These are phyloP conservation scores for Solen grandis DNA, from an alignment of 1,140 invertebrate genomes.

Conservation along the genomic window DNA sequence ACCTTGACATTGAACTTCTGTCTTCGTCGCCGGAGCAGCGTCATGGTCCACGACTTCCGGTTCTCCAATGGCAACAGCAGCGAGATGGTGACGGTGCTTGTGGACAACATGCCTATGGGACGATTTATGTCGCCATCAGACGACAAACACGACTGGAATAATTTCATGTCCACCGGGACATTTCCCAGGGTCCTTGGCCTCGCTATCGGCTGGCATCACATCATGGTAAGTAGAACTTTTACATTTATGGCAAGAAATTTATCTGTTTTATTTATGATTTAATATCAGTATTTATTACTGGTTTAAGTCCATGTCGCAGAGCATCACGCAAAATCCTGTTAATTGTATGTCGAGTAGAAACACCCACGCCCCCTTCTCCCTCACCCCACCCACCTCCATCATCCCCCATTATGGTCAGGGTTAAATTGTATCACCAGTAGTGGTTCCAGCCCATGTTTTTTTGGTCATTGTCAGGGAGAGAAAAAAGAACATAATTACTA, in stretches of 20 bases:
- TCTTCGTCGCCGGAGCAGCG: not conserved
- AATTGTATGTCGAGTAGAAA: no score
- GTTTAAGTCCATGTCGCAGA: no score
- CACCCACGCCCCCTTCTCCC: no score
- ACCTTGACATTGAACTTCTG: conserved; percentile 38
- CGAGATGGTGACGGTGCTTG: conserved; percentile 27
- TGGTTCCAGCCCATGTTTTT: no score
- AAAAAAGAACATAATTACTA: no score
- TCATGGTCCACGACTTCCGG: conserved; percentile 30
- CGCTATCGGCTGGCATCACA: conserved; percentile 30
- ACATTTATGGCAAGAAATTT: not conserved
- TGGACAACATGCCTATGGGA: conserved; percentile 23
- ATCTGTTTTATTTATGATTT: no score
- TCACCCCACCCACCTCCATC: no score
- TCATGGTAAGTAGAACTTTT: conserved; percentile 13
- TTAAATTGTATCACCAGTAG: no score
- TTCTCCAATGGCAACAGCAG: conserved; percentile 52
- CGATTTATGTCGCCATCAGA: conserved; percentile 10
- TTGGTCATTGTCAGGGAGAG: no score
- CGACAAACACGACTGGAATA: conserved; percentile 18
- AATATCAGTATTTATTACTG: no score
- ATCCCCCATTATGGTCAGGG: no score
- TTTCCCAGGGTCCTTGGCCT: conserved; percentile 21
- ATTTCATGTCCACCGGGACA: conserved; percentile 39
- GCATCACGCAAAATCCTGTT: no score